phyloP scores from a whole-genome alignment of 2,888 invertebrate genomes.

The Helleia helle region DNA sequence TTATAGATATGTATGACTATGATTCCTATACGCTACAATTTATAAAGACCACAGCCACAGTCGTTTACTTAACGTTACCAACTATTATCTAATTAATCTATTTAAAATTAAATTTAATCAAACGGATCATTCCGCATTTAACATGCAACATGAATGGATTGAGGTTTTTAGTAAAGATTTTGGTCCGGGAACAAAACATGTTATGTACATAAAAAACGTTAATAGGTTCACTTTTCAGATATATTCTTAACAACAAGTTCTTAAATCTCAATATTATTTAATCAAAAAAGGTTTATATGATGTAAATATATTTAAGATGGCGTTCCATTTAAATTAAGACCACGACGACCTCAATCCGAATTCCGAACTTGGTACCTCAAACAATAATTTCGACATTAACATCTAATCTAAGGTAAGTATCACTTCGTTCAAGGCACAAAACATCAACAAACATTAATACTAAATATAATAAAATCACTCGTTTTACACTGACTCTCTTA shows the following conservation, averaged over 20 bases:
- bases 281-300: too few species aligned
- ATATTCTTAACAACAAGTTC: too few species aligned
- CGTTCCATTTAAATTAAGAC: too few species aligned
- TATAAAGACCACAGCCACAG: constrained; percentile 55
- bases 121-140: neutral
- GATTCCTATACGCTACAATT: constrained; percentile 39
- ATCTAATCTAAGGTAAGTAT: constrained; percentile 26
- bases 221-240: too few species aligned
- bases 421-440: constrained; percentile 53
- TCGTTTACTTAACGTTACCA: constrained; percentile 40
- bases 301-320: too few species aligned
- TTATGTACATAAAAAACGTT: too few species aligned
- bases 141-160: constrained; percentile 3
- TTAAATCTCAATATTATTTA: too few species aligned
- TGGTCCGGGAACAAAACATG: too few species aligned
- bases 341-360: too few species aligned
- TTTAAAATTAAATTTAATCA: neutral
- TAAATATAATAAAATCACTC: constrained; percentile 32
- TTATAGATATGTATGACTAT: constrained; percentile 31
- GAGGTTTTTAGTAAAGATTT: too few species aligned
- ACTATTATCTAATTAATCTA: neutral
- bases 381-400: constrained; percentile 10
- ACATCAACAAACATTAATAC: constrained; percentile 30
- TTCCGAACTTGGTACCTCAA: too few species aligned
- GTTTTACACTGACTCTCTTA: constrained; percentile 33